phyloP scores from a whole-genome alignment of 2,888 invertebrate genomes.

The Dexiosoma caninum region DNA sequence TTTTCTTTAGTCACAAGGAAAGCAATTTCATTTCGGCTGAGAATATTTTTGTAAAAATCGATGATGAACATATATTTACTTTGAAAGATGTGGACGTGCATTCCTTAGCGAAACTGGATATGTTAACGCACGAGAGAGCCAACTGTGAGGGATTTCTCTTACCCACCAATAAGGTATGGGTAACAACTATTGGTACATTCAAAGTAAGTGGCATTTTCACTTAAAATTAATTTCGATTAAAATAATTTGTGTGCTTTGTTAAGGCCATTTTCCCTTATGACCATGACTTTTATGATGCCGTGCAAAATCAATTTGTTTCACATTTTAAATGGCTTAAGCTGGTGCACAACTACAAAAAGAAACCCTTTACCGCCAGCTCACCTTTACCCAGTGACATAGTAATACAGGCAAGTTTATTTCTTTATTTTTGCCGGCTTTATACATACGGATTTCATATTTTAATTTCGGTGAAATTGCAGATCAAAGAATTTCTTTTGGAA shows the following conservation, averaged over 20 bases:
- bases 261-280: slow-evolving; percentile 89
- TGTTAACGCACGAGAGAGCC: slow-evolving; percentile 84
- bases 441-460: neutral
- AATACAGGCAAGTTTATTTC: slow-evolving; percentile 83
- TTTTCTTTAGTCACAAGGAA: slow-evolving; percentile 75
- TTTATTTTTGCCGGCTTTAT: no score
- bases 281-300: slow-evolving; percentile 91
- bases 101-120: slow-evolving; percentile 81
- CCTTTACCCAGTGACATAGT: slow-evolving; percentile 92
- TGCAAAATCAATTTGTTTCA: slow-evolving; percentile 93
- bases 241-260: slow-evolving; percentile 28
- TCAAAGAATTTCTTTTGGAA: slow-evolving; percentile 92
- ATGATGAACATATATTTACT: slow-evolving; percentile 85
- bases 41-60: slow-evolving; percentile 80
- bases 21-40: slow-evolving; percentile 75
- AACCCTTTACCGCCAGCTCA: slow-evolving; percentile 83
- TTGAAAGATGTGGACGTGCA: slow-evolving; percentile 84
- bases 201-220: slow-evolving; percentile 66
- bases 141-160: slow-evolving; percentile 86
- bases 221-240: neutral
- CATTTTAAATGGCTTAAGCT: slow-evolving; percentile 95
- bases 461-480: slow-evolving; percentile 78
- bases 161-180: slow-evolving; percentile 84
- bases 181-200: slow-evolving; percentile 75
- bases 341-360: slow-evolving; percentile 85